These are phyloP conservation scores for Phalera bucephala DNA, from an alignment of 2,888 invertebrate genomes.

Conservation along the genomic window DNA sequence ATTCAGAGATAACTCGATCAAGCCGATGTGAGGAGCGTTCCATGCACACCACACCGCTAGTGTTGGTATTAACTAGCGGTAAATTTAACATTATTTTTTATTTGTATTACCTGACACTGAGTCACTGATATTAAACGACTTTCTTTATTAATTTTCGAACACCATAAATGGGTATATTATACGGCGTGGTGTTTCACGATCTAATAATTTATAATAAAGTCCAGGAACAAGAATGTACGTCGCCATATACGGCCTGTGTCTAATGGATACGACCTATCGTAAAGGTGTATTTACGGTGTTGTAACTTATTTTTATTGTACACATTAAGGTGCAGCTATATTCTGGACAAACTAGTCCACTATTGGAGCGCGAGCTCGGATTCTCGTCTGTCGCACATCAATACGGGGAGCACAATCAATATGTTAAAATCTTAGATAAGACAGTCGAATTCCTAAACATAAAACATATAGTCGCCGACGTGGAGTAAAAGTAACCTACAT, in stretches of 20 bases:
- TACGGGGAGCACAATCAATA: slow-evolving; percentile 75
- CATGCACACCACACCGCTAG: slow-evolving; percentile 35
- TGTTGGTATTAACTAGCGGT: slow-evolving; percentile 44
- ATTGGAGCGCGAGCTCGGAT: slow-evolving; percentile 33
- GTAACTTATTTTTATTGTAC: slow-evolving; percentile 55
- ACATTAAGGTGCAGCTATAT: slow-evolving; percentile 49
- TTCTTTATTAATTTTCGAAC: slow-evolving; percentile 37
- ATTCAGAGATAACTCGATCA: slow-evolving; percentile 74
- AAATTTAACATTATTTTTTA: slow-evolving; percentile 31
- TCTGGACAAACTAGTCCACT: slow-evolving; percentile 50
- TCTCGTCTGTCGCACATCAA: slow-evolving; percentile 67
- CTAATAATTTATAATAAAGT: slow-evolving; percentile 53
- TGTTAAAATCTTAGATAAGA: slow-evolving; percentile 78
- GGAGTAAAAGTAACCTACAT: slow-evolving; percentile 66
- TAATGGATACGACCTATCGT: slow-evolving; percentile 49
- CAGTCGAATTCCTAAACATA: slow-evolving; percentile 68
- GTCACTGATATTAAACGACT: slow-evolving; percentile 20
- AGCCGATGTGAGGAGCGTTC: slow-evolving; percentile 50
- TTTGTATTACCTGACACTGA: slow-evolving; percentile 22
- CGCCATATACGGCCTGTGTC: slow-evolving; percentile 39
- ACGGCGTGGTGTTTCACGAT: slow-evolving; percentile 42
- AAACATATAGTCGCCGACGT: slow-evolving; percentile 60
- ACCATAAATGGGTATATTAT: slow-evolving; percentile 33
- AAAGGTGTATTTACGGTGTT: slow-evolving; percentile 57
- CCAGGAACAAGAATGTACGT: slow-evolving; percentile 38